Conservation (phyloP, 2,888 invertebrate genomes). For the Dendrolimus pini region DNA sequence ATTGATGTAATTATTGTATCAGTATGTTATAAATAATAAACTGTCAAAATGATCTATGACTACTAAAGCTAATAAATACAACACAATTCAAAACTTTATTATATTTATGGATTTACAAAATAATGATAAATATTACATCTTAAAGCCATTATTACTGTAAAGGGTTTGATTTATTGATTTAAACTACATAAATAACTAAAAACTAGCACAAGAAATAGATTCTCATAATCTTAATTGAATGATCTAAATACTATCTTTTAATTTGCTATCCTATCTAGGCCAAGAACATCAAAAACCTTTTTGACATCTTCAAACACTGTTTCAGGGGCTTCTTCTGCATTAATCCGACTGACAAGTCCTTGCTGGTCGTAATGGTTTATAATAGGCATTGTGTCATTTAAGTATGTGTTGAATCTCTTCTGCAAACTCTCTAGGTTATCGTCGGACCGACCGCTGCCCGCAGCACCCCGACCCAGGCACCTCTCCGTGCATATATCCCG, state of each 20-base stretch:
- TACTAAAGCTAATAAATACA: no score
- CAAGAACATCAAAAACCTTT: slow-evolving; percentile 60
- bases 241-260: slow-evolving; percentile 15
- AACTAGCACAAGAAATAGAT: no score
- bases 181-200: no score
- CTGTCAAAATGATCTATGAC: no score
- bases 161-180: no score
- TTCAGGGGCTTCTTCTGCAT: slow-evolving; percentile 81
- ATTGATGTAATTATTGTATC: no score
- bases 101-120: no score
- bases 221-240: no score
- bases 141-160: no score
- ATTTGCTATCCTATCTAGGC: slow-evolving; percentile 37
- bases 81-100: no score
- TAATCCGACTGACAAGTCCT: slow-evolving; percentile 84
- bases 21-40: no score
- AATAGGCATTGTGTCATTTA: slow-evolving; percentile 92
- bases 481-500: slow-evolving; percentile 89
- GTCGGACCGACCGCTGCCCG: slow-evolving; percentile 94
- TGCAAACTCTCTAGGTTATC: slow-evolving; percentile 93
- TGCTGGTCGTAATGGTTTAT: slow-evolving; percentile 85
- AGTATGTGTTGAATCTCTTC: slow-evolving; percentile 91
- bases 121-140: no score
- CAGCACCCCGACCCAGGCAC: slow-evolving; percentile 90
- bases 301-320: slow-evolving; percentile 80